phyloP scores from a whole-genome alignment of 2,797 vertebrate genomes.

The Apogon hyalosoma region DNA sequence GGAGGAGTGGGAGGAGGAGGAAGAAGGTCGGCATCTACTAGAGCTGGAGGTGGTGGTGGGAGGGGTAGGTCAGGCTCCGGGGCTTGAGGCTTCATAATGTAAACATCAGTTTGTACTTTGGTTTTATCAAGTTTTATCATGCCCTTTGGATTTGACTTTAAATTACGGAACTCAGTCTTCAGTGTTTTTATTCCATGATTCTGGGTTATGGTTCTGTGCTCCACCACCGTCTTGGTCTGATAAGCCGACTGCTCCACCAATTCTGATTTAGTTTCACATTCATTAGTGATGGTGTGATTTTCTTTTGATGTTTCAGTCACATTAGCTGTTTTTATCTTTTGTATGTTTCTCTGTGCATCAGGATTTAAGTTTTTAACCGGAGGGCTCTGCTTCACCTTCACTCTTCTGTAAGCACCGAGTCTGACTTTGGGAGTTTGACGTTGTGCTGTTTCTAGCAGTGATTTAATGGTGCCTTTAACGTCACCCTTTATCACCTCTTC shows the following conservation, averaged over 20 bases:
- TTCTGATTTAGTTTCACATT: conserved; percentile 43
- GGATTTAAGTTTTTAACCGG: conserved; percentile 75
- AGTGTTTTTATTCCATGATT: conserved; percentile 85
- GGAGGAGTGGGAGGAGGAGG: conserved; percentile 76
- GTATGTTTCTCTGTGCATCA: conserved; percentile 75
- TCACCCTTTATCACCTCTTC: conserved; percentile 85
- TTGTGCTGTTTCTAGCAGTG: conserved; percentile 85
- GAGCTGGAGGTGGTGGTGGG: conserved; percentile 86
- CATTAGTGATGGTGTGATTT: conserved; percentile 41
- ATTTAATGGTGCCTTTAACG: conserved; percentile 86
- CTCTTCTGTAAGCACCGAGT: conserved; percentile 79
- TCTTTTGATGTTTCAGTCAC: conserved; percentile 57
- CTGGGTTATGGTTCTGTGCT: conserved; percentile 86
- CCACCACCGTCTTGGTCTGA: conserved; percentile 65
- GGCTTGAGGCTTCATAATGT: conserved; percentile 60
- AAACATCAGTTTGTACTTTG: conserved; percentile 77
- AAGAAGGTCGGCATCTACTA: conserved; percentile 78
- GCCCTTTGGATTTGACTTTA: conserved; percentile 77
- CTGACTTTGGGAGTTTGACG: conserved; percentile 78
- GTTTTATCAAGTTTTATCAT: conserved; percentile 78
- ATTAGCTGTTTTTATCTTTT: conserved; percentile 80
- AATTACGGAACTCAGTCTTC: conserved; percentile 84
- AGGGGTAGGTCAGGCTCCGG: conserved; percentile 86
- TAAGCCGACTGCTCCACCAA: conserved; percentile 55
- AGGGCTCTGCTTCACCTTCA: conserved; percentile 76